Evolutionary conservation across 1,140 invertebrate species (phyloP), one percentile per base, ranked within the genome.

Genomic region (Berghia stephanieae): DNA sequence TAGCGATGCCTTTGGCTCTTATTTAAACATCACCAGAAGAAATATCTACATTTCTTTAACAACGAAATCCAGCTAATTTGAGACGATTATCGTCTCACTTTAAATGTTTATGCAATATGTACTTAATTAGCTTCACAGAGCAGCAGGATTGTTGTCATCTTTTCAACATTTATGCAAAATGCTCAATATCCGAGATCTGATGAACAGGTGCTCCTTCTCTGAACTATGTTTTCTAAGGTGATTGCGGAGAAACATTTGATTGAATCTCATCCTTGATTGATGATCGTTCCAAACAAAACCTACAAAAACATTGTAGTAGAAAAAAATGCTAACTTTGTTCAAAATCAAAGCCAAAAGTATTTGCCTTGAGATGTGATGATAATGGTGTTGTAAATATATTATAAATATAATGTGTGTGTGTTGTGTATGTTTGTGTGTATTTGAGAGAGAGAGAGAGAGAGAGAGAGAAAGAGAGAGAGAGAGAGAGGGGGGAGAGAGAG

Each of bases 41-140:
- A 21, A n/a, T 74, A 43, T 74, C n/a, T 34, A 74, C 34, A 60
- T 60, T 10, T 60, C n/a, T 38, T 52, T 74, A 43, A 57, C 57
- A 60, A 27, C 8, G 6, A 60, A 10, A 8, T n/a, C 8, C 8
- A 4, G 5, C 18, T 10, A 21, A 8, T 16, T 10, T 60, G 6
- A 60, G 10, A 27, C n/a, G n/a, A n/a, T n/a, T 60, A 27, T 16
- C 24, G 8, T 10, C 6, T 8, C 24, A 27, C 57, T 27, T 60
- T 27, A 60, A 60, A 60, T 8, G 24, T 60, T 27, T 27, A 60
- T 10, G 8, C 16, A 16, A 27, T 27, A 16, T 60, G 57, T 8
- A 60, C 57, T 21, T 27, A 60, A 27, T 27, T 8, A 27, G 8
- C 8, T 60, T 10, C 8, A 8, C 10, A 16, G 10, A 16, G 57